These are phyloP conservation scores for Platynereis dumerilii DNA, from an alignment of 2,888 invertebrate species.

Conservation along the genomic window DNA sequence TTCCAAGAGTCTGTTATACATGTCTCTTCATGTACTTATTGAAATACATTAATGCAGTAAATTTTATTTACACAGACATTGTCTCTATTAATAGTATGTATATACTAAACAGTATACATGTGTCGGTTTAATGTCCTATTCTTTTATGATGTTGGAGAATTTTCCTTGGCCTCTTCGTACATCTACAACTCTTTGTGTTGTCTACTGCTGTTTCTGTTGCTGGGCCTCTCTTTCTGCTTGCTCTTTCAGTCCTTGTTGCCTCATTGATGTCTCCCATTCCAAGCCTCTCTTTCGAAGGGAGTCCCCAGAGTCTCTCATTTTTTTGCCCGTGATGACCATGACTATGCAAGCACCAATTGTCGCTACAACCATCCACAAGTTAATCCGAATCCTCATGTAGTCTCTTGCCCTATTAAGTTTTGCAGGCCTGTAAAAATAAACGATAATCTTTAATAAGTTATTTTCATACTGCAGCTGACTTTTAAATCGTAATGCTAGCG, in stretches of 20 bases:
- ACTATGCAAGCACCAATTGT: conserved; percentile 22
- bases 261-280: conserved; percentile 4
- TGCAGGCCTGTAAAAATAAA: conserved; percentile 19
- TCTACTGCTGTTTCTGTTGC: too few species aligned
- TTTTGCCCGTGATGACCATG: conserved; percentile 12
- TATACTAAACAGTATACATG: too few species aligned
- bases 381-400: conserved; percentile 27
- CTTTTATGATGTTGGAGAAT: too few species aligned
- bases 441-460: background rate
- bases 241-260: conserved; percentile 17
- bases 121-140: too few species aligned
- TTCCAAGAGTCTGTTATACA: too few species aligned
- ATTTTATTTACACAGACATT: too few species aligned
- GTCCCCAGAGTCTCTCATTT: conserved; percentile 19
- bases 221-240: background rate
- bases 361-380: conserved; percentile 22
- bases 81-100: too few species aligned
- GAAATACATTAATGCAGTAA: too few species aligned
- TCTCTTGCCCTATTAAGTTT: conserved; percentile 26
- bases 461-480: background rate
- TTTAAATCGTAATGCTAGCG: background rate
- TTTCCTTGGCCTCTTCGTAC: too few species aligned
- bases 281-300: conserved; percentile 13
- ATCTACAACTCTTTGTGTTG: too few species aligned
- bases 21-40: too few species aligned